Base-by-base conservation (phyloP, 2,888 invertebrate genomes). In the Tenthredo amoena region DNA sequence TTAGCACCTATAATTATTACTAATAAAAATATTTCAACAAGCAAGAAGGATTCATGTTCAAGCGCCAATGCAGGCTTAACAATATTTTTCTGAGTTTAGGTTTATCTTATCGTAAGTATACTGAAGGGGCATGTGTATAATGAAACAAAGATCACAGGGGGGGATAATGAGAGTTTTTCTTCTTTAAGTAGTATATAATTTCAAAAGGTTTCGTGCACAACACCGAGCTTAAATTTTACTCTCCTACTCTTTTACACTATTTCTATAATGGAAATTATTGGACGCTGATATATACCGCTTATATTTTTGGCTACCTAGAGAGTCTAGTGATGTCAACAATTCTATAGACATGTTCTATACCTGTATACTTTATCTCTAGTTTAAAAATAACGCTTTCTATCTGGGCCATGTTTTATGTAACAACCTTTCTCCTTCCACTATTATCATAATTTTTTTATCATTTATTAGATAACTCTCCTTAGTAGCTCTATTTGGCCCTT, bases 351-450 rank as follows among this genome's bases (percentile, higher is more conserved):
- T 81, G 7, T 62, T 62, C n/a, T 47, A 85, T 31, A 58, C 26
- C 4, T 40, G 15, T 62, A 47, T 47, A 84, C 34, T 43, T 21
- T 47, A 85, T 65, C 26, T 62, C 47, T n/a, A 18, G 10, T 62
- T 77, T 68, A 85, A 85, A 68, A 65, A 85, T 85, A 82, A n/a
- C 77, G 9, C 12, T 21, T 47, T 55, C 12, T 21, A 81, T 83
- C 47, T 68, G 26, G 71, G 82, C 55, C 85, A 81, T 15, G 68
- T 21, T 71, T 85, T 85, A 85, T 65, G 85, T 85, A 85, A 85
- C 62, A 77, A 65, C 40, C 15, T 79, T 65, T 79, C 47, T 81
- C 40, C 40, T 37, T 77, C 55, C 31, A 77, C 21, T 55, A 74
- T 43, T 77, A 6, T 34, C 18, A 7, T 55, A 0, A 34, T n/a